Percentiles rank a stretch among this genome's conserved stretches.
Evolutionary conservation across 2,888 invertebrate species (phyloP).

Genomic region (Eilema depressum): DNA sequence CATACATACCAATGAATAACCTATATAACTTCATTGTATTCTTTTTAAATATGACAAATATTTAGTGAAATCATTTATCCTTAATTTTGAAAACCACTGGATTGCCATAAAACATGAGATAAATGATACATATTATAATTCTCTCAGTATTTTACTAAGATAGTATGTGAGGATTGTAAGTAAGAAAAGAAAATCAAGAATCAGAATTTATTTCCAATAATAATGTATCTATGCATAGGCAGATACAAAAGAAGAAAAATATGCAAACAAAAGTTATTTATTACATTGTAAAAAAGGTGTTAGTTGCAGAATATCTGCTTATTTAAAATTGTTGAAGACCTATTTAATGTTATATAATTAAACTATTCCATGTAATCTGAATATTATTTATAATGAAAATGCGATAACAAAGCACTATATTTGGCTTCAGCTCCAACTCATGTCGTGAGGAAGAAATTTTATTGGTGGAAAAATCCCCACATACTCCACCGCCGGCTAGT

Average conservation of each 20-base stretch:
- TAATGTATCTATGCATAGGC: background rate
- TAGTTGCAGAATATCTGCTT: constrained; percentile 33
- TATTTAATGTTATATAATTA: constrained; percentile 49
- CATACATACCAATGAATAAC: constrained; percentile 4
- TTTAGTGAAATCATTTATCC: background rate
- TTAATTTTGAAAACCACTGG: background rate
- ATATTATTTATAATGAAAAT: constrained; percentile 5
- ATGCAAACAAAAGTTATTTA: constrained; percentile 16
- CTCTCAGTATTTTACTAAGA: constrained; percentile 7
- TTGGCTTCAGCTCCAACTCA: too few relatives aligned
- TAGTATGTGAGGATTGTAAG: background rate
- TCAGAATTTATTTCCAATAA: constrained; percentile 1
- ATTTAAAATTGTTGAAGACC: constrained; percentile 43
- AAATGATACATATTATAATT: background rate
- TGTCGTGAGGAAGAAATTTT: too few relatives aligned
- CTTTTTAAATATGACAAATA: background rate
- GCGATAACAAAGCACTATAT: too few relatives aligned
- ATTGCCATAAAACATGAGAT: background rate
- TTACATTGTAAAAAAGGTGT: constrained; percentile 23
- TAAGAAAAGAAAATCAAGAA: background rate
- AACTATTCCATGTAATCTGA: constrained; percentile 39
- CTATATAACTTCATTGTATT: background rate
- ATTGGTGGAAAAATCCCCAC: too few relatives aligned
- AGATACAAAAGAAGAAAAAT: background rate
- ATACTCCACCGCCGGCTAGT: too few relatives aligned